Evolutionary conservation across 2,888 invertebrate genomes (phyloP).

Genomic region (Blastobasis lacticolella): DNA sequence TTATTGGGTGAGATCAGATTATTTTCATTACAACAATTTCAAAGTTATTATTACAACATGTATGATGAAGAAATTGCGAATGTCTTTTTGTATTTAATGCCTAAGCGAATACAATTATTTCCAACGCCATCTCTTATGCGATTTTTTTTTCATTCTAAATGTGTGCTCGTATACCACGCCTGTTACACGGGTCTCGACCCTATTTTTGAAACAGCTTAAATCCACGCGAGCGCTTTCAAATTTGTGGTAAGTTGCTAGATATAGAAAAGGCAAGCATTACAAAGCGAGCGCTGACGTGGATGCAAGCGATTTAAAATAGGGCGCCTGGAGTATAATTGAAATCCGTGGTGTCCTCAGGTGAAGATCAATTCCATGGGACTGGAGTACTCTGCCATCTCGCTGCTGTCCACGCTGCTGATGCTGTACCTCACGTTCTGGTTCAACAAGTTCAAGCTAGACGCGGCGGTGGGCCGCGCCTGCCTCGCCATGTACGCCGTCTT

Average conservation of each 20-base stretch:
- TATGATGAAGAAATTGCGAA: neutral
- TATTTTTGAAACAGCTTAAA: no score
- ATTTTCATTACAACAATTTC: conserved; percentile 4
- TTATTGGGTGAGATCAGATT: conserved; percentile 77
- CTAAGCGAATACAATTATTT: conserved; percentile 4
- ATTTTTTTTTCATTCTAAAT: no score
- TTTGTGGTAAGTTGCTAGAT: no score
- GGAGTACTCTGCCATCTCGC: conserved; percentile 91
- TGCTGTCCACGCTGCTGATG: conserved; percentile 88
- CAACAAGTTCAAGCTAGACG: conserved; percentile 91
- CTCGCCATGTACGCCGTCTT: conserved; percentile 91
- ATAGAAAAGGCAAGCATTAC: no score
- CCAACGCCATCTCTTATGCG: no score
- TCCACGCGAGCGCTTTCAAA: no score
- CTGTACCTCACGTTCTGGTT: conserved; percentile 88
- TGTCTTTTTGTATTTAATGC: neutral
- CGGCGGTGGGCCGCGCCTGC: conserved; percentile 88
- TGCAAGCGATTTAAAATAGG: no score
- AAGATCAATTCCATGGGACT: conserved; percentile 93
- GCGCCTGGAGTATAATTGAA: no score
- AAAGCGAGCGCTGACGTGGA: no score
- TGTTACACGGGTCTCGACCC: no score
- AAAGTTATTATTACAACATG: neutral
- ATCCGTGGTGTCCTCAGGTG: conserved; percentile 59
- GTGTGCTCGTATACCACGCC: no score